These are phyloP conservation scores for Nowickia ferox DNA, from an alignment of 2,888 invertebrate genomes.

Conservation along the genomic window DNA sequence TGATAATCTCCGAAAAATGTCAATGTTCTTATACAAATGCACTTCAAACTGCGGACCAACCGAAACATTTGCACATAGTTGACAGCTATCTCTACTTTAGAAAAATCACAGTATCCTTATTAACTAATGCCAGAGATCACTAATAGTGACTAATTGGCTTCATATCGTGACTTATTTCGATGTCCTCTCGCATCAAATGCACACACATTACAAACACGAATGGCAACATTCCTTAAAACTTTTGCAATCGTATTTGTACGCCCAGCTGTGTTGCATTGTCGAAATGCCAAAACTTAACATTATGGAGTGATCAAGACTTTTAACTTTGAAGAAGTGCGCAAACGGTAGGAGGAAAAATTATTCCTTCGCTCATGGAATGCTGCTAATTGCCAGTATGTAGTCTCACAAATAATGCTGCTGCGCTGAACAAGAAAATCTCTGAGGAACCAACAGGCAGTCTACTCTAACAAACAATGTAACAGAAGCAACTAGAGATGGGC, in stretches of 20 bases:
- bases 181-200: slow-evolving; percentile 35
- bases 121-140: slow-evolving; percentile 65
- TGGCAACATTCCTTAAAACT: slow-evolving; percentile 29
- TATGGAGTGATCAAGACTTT: slow-evolving; percentile 43
- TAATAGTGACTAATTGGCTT: slow-evolving; percentile 72
- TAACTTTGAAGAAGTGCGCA: slow-evolving; percentile 59
- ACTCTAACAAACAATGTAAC: neutral
- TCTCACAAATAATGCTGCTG: slow-evolving; percentile 14
- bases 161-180: slow-evolving; percentile 68
- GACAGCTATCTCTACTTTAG: slow-evolving; percentile 23
- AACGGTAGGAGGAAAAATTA: slow-evolving; percentile 47
- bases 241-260: slow-evolving; percentile 29
- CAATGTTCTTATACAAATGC: neutral
- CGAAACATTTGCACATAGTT: neutral
- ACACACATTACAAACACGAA: neutral
- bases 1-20: slow-evolving; percentile 17
- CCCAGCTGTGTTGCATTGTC: slow-evolving; percentile 38
- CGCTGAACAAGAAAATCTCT: neutral
- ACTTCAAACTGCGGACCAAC: too few relatives aligned
- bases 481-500: neutral
- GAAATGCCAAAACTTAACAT: slow-evolving; percentile 59
- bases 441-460: neutral
- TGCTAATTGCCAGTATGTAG: slow-evolving; percentile 37
- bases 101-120: slow-evolving; percentile 52
- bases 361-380: slow-evolving; percentile 39